These are phyloP conservation scores for Piezodorus guildinii DNA, from an alignment of 1,140 invertebrate genomes.

Conservation along the genomic window DNA sequence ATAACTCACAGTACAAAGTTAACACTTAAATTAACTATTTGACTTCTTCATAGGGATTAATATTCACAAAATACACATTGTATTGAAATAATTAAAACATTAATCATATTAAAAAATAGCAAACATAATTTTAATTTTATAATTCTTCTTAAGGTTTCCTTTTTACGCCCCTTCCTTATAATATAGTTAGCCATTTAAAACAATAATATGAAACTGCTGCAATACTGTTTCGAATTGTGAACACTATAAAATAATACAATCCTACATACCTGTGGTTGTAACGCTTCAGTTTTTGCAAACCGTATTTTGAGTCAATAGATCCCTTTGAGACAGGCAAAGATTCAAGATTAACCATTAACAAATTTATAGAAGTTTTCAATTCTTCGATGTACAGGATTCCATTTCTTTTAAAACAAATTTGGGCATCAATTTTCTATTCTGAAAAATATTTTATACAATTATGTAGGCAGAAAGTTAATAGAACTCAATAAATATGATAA, in stretches of 20 bases:
- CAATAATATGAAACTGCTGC: no score
- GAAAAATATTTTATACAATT: conserved; percentile 30
- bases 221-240: no score
- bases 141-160: no score
- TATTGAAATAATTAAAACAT: no score
- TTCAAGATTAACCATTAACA: conserved; percentile 97
- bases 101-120: no score
- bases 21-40: no score
- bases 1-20: no score
- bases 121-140: no score
- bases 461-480: not conserved
- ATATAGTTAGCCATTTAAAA: no score
- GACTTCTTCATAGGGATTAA: no score
- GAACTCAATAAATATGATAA: not conserved
- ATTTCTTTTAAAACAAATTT: conserved; percentile 99
- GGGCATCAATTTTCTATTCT: conserved; percentile 96
- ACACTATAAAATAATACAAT: not conserved
- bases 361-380: conserved; percentile 91
- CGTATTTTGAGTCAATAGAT: conserved; percentile 94
- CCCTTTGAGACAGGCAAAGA: conserved; percentile 96
- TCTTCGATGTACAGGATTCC: conserved; percentile 99
- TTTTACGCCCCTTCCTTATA: no score
- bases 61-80: no score
- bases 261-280: conserved; percentile 79
- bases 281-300: conserved; percentile 86